These are phyloP conservation scores for Taxidea taxus DNA, from an alignment of 2,113 vertebrate species.

Conservation along the genomic window DNA sequence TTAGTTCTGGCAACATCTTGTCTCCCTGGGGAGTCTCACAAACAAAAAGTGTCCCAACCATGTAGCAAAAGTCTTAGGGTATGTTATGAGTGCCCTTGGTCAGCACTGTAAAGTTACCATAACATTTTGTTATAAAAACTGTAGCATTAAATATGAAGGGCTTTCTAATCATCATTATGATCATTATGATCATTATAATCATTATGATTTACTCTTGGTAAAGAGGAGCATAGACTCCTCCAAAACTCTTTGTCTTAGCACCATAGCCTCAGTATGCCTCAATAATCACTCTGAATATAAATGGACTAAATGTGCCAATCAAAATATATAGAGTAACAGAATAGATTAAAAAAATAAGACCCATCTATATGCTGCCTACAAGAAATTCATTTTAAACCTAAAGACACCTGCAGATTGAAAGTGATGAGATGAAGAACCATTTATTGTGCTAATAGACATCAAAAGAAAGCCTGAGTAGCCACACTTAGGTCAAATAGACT, in stretches of 20 bases:
- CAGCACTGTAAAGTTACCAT: background rate
- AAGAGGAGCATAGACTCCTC: too few species aligned
- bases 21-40: background rate
- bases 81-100: background rate
- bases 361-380: background rate
- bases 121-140: background rate
- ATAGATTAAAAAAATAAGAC: background rate
- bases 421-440: background rate
- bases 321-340: background rate
- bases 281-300: background rate
- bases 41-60: background rate
- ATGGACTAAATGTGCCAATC: background rate
- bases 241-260: background rate
- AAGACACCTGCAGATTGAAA: background rate
- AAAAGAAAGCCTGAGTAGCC: background rate
- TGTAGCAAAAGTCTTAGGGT: background rate
- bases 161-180: background rate
- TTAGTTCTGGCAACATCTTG: background rate
- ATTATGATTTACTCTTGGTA: background rate
- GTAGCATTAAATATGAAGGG: background rate
- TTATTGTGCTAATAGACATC: background rate
- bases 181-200: too few species aligned
- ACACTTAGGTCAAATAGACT: background rate
- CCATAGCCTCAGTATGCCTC: background rate
- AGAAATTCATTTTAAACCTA: background rate